Evolutionary conservation across 2,113 vertebrate species (phyloP).

Genomic region (Tenrec ecaudatus): DNA sequence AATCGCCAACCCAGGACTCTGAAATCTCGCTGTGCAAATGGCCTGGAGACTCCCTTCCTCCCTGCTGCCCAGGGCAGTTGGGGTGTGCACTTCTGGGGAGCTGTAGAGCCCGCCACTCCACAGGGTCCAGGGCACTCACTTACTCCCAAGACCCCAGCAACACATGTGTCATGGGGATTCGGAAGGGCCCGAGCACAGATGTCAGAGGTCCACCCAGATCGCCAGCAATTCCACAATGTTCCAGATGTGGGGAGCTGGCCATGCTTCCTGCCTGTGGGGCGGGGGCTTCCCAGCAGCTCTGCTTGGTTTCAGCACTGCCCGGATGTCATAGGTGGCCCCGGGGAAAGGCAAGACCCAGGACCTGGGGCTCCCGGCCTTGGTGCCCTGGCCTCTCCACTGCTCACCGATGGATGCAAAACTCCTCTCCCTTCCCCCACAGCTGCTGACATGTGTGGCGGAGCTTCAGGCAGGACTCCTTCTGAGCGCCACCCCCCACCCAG

Average conservation of each 20-base stretch:
- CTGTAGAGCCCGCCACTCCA: background rate
- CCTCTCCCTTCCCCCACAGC: background rate
- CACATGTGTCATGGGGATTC: rapidly evolving
- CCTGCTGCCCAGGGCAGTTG: background rate
- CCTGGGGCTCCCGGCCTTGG: background rate
- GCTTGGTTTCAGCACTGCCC: background rate
- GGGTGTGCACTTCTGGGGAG: too few relatives aligned
- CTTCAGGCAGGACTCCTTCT: background rate
- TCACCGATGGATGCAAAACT: background rate
- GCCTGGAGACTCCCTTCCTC: background rate
- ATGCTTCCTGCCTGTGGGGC: background rate
- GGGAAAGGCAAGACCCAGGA: background rate
- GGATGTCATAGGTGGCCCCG: conserved; percentile 48
- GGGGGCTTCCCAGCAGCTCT: background rate
- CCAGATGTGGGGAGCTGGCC: background rate
- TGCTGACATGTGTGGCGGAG: background rate
- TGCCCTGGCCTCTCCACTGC: too few relatives aligned
- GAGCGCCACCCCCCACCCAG: background rate
- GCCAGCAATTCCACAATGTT: rapidly evolving
- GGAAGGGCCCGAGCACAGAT: background rate
- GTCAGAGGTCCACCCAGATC: background rate
- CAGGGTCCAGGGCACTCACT: background rate
- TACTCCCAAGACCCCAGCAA: background rate
- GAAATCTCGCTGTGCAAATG: background rate
- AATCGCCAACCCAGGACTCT: background rate